Base-by-base conservation (phyloP, 30 jellyfish, hydroid and myxozoan genomes). In the Aurelia aurita region DNA sequence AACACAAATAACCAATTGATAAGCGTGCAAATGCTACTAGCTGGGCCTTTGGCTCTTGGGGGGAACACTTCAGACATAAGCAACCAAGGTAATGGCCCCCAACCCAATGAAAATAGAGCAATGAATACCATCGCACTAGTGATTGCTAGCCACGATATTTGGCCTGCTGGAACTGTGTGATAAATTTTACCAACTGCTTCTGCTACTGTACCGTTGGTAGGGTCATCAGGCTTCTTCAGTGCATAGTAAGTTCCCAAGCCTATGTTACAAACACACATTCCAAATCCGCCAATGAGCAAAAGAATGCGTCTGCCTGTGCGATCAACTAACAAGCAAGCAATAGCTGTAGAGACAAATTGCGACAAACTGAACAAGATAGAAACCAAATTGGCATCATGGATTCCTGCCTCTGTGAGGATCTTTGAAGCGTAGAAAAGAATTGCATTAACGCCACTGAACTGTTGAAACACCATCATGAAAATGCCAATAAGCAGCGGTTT, bases 51-150 rank as follows among this genome's bases (percentile, higher is more conserved):
- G 45, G 97, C 99, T 70, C 97, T 87, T 7, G 97, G 97, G 58
- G 99, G 99, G 79, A 94, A 89, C 18, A 94, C 69, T 74, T 94
- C 99, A 0, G 99, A 94, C 99, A 94, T 94, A 10, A 89, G 83
- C 69, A 94, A 91, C 99, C 99, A 94, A 11, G 99, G 99, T 74
- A 94, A 65, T 27, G 97, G 97, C 15, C 99, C 99, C 99, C 99
- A 94, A 2, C 99, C 97, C 53, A 94, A 46, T 3, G 99, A 94
- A 49, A 94, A 94, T 45, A 94, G 72, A 21, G 66, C 69, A 39
- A 84, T 84, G 72, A 82, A 94, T 44, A 89, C 47, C 54, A 94
- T 69, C 2, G 95, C 96, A 43, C 97, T 54, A 0, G 72, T 32
- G 8, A 89, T 68, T 2, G 97, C 99, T 8, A 94, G 74, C 97